These are phyloP conservation scores for Thaumetopoea pityocampa DNA, from an alignment of 1,140 invertebrate genomes.

Conservation along the genomic window DNA sequence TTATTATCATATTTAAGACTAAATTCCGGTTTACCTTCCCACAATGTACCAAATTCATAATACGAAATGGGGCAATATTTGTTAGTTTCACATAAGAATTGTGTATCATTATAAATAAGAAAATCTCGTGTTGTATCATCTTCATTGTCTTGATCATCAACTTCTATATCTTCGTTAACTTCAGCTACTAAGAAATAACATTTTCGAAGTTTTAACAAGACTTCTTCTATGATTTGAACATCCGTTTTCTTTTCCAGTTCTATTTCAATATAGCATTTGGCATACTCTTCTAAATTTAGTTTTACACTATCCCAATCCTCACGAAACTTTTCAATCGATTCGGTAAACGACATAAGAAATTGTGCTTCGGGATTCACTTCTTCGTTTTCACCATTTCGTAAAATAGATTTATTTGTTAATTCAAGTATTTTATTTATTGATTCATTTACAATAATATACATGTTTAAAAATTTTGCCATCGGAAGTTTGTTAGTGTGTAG, in stretches of 20 bases:
- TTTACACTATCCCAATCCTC: constrained; percentile 58
- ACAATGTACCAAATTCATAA: constrained; percentile 69
- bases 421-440: constrained; percentile 24
- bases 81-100: constrained; percentile 73
- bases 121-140: constrained; percentile 36
- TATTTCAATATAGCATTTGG: constrained; percentile 45
- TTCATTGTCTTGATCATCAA: constrained; percentile 36
- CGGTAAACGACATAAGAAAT: constrained; percentile 29
- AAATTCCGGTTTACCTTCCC: constrained; percentile 76
- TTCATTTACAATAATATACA: constrained; percentile 35
- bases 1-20: constrained; percentile 69
- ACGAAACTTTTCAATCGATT: constrained; percentile 54
- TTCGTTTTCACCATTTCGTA: constrained; percentile 11
- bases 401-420: constrained; percentile 4
- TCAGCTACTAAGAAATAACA: constrained; percentile 34
- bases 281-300: constrained; percentile 51
- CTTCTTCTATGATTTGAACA: constrained; percentile 50
- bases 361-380: constrained; percentile 18
- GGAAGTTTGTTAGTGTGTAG: constrained; percentile 15
- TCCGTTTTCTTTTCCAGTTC: constrained; percentile 57
- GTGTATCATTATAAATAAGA: constrained; percentile 48
- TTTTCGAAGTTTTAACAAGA: constrained; percentile 49
- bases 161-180: constrained; percentile 37
- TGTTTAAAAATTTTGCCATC: constrained; percentile 17
- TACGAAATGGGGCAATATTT: constrained; percentile 76